Percentiles rank a stretch among this genome's conserved stretches.
Evolutionary conservation across 2,797 vertebrate species (phyloP).

Genomic region (Syngnathus rostellatus): DNA sequence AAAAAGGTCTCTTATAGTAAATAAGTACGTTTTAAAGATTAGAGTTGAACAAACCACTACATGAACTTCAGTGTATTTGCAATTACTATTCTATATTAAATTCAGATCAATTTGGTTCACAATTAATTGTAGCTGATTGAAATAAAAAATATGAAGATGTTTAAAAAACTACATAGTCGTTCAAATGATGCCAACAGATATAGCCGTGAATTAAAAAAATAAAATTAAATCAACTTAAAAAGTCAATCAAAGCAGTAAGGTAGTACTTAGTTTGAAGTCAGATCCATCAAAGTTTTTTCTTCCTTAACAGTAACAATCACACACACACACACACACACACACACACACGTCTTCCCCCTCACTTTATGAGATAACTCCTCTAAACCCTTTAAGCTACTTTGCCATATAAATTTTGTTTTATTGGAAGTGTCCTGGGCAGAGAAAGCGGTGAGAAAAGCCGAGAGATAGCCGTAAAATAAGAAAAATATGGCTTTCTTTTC

Average conservation of each 20-base stretch:
- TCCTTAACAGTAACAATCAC: neutral
- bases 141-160: no score
- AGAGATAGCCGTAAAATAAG: slow-evolving; percentile 11
- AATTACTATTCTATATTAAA: neutral
- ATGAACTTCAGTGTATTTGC: neutral
- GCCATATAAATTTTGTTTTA: slow-evolving; percentile 28
- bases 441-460: slow-evolving; percentile 5
- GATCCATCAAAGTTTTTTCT: neutral
- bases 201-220: no score
- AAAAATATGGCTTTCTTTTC: slow-evolving; percentile 1
- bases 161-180: no score
- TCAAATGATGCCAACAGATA: no score
- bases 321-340: no score
- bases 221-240: no score
- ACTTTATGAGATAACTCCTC: slow-evolving; percentile 30
- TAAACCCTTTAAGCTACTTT: slow-evolving; percentile 29
- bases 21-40: slow-evolving; percentile 17
- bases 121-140: no score
- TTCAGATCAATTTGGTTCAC: no score
- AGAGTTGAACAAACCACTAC: neutral
- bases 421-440: slow-evolving; percentile 23
- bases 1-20: slow-evolving; percentile 35
- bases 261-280: neutral
- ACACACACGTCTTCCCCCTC: neutral
- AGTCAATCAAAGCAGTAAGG: no score